Percentiles rank a stretch among this genome's conserved stretches.
Evolutionary conservation across 2,113 vertebrate genomes (phyloP).

Genomic region (Tyrannus savana): DNA sequence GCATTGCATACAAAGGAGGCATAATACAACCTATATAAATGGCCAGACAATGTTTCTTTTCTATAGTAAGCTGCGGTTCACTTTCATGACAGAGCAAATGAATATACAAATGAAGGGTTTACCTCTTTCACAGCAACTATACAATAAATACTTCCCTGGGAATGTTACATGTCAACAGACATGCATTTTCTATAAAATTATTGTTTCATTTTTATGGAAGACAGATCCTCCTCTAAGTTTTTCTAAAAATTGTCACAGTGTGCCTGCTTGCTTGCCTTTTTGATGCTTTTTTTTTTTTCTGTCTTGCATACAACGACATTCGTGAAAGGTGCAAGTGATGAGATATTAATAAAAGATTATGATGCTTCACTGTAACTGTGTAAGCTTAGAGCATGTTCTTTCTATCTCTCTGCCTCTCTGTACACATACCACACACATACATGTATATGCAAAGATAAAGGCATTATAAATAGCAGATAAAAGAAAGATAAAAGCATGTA

Average conservation of each 20-base stretch:
- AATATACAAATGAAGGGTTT: neutral
- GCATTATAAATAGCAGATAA: neutral
- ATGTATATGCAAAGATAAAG: neutral
- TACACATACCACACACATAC: neutral
- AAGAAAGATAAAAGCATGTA: neutral
- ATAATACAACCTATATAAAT: neutral
- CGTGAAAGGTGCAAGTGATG: neutral
- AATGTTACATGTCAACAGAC: constrained; percentile 1
- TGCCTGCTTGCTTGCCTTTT: neutral
- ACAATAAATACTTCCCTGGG: constrained; percentile 10
- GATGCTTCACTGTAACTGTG: neutral
- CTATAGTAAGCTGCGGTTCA: neutral
- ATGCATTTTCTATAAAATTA: constrained; percentile 11
- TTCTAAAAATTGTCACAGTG: neutral
- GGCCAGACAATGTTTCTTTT: neutral
- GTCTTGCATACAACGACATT: neutral
- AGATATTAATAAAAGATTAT: constrained; percentile 43
- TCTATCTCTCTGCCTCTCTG: neutral
- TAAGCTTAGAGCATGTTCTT: neutral
- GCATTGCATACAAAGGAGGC: neutral
- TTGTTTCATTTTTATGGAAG: neutral
- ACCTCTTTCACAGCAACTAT: neutral
- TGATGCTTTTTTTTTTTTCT: neutral
- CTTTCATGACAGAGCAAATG: neutral
- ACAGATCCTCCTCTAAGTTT: neutral